These are phyloP conservation scores for Pelusios castaneus DNA, from an alignment of 2,113 vertebrate genomes.

Conservation along the genomic window DNA sequence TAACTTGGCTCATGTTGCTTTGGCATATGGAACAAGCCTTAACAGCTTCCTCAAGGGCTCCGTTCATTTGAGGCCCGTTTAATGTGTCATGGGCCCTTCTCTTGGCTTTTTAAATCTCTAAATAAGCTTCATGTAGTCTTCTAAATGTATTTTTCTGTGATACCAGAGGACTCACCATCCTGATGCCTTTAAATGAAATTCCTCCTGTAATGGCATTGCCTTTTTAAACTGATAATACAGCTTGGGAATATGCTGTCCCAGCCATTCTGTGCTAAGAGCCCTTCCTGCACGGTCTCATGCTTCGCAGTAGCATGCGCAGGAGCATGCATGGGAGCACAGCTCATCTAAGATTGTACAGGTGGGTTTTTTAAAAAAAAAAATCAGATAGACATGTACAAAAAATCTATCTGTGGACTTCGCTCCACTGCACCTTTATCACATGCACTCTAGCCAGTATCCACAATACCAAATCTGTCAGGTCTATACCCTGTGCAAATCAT, in stretches of 20 bases:
- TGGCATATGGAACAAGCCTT: not conserved
- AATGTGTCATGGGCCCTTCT: not conserved
- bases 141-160: not conserved
- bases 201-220: not conserved
- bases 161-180: not conserved
- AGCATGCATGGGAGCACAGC: not conserved
- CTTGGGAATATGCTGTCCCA: not conserved
- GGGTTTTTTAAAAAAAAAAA: too few species aligned
- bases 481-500: not conserved
- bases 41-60: not conserved
- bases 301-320: not conserved
- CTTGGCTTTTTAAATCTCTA: slow-evolving; percentile 5
- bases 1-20: not conserved
- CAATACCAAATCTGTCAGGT: not conserved
- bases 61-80: not conserved
- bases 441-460: not conserved
- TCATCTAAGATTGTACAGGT: not conserved
- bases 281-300: not conserved
- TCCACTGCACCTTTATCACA: not conserved
- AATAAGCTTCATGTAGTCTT: not conserved
- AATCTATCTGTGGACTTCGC: not conserved
- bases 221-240: not conserved
- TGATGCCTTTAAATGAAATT: not conserved
- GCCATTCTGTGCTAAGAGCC: not conserved
- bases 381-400: not conserved